A percentile compares a stretch with the other conserved stretches of the same genome.
Evolutionary conservation across 2,797 vertebrate genomes (phyloP).

Genomic region (Enteromius treurensis): DNA sequence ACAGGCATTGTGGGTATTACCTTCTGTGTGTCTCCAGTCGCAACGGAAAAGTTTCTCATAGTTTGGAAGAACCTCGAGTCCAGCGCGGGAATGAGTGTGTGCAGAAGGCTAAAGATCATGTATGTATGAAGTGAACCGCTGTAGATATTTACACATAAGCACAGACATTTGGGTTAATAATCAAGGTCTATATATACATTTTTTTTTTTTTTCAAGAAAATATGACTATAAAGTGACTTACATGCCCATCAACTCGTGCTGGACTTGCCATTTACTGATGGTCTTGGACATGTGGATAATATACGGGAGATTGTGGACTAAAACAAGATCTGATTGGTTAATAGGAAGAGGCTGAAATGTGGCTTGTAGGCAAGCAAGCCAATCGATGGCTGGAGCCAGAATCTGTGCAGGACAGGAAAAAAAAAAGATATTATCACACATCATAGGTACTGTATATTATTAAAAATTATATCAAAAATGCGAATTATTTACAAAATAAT

Average conservation of each 20-base stretch:
- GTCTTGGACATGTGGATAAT: conserved; percentile 84
- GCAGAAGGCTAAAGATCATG: conserved; percentile 79
- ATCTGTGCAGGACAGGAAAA: conserved; percentile 68
- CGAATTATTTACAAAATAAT: neutral
- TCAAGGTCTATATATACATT: neutral
- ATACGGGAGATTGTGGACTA: conserved; percentile 88
- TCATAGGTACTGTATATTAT: neutral
- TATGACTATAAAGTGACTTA: conserved; percentile 53
- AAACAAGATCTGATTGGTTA: conserved; percentile 78
- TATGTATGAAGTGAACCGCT: conserved; percentile 76
- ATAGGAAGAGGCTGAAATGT: conserved; percentile 80
- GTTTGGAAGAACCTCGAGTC: conserved; percentile 75
- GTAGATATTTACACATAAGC: conserved; percentile 22
- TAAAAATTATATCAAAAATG: neutral
- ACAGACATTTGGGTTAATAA: neutral
- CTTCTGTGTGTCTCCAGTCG: conserved; percentile 61
- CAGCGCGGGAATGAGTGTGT: conserved; percentile 78
- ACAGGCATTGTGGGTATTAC: conserved; percentile 53
- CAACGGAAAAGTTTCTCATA: conserved; percentile 65
- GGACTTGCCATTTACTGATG: conserved; percentile 70
- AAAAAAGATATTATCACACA: neutral
- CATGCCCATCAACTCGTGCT: conserved; percentile 65
- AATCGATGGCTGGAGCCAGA: conserved; percentile 86
- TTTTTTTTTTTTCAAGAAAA: neutral
- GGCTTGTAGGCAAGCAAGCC: conserved; percentile 85